Percentiles rank a stretch among this genome's conserved stretches.
These are phyloP conservation scores for Thinocorus orbignyianus DNA, from an alignment of 2,113 vertebrate genomes.

Conservation along the genomic window DNA sequence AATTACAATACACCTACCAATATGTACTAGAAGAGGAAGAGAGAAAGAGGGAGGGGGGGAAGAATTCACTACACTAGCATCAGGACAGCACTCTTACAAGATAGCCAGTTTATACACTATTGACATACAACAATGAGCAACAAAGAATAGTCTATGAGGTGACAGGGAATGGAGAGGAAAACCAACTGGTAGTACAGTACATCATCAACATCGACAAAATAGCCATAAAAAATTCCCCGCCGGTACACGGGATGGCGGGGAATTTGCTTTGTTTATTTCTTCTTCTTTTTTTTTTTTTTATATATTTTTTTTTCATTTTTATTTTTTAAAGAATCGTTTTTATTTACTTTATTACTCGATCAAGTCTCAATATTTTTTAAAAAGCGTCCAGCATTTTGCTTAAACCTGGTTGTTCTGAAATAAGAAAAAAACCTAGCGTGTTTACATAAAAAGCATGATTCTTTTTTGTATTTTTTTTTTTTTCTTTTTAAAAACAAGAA, in stretches of 20 bases:
- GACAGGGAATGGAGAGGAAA: conserved; percentile 85
- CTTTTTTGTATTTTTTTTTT: background rate
- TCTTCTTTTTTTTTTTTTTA: background rate
- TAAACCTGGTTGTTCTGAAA: conserved; percentile 88
- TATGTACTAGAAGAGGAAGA: conserved; percentile 91
- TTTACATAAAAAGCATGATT: conserved; percentile 75
- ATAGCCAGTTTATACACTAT: conserved; percentile 90
- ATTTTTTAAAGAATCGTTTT: conserved; percentile 76
- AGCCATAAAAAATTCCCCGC: conserved; percentile 85
- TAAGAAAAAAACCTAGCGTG: conserved; percentile 71
- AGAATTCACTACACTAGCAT: conserved; percentile 88
- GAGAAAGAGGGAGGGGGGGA: conserved; percentile 71
- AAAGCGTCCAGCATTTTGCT: conserved; percentile 93
- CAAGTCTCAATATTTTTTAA: conserved; percentile 84
- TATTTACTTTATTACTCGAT: conserved; percentile 83
- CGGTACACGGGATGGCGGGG: conserved; percentile 82
- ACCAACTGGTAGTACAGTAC: conserved; percentile 88
- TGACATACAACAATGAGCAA: conserved; percentile 89
- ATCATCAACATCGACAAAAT: conserved; percentile 87
- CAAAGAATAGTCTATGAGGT: conserved; percentile 83
- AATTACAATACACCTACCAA: conserved; percentile 94
- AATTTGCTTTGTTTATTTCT: conserved; percentile 71
- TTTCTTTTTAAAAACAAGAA: conserved; percentile 44
- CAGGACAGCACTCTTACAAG: conserved; percentile 95
- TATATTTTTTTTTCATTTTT: conserved; percentile 52